Evolutionary conservation across 2,113 vertebrate genomes (phyloP), one percentile per base, ranked within the genome.

Genomic region (Takifugu flavidus): DNA sequence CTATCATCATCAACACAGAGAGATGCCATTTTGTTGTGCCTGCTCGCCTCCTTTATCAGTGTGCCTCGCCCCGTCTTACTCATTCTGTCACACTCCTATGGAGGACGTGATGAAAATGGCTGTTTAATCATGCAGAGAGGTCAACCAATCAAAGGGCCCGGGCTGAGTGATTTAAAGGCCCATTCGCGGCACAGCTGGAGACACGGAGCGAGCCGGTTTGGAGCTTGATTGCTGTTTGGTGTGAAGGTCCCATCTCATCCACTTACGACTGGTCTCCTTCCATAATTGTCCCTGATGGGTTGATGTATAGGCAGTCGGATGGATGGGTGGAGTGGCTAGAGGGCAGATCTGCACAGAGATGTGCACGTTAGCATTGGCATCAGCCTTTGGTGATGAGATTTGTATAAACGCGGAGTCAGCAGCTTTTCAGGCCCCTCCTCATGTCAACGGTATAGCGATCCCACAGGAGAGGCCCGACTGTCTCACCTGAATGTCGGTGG

Each of bases 41-140:
- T 2, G 2, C 60, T 66, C 39, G 58, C 64, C 49, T 66, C 29
- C 45, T 64, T 53, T 75, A 73, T 75, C 50, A 53, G 53, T n/a
- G 39, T 52, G 44, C 47, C 54, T 13, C n/a, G 31, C 51, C 55
- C 47, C 47, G 29, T 50, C 65, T 57, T 47, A 72, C 58, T 72
- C 74, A 65, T 58, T 69, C 66, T 78, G 67, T 78, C 74, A 78
- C 76, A 82, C 80, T 82, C 58, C 80, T 71, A 62, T 53, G 65
- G 75, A 75, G 78, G 77, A 74, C 42, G 59, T 89, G 85, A 85
- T 89, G 87, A 87, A 89, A 89, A 87, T 82, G 82, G 75, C 85
- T 87, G 84, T 83, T 89, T 87, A 89, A 87, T 89, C 85, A 89
- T 89, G 87, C 86, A 83, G 81, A 82, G 86, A 86, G 86, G 84